These are phyloP conservation scores for Thunnus albacares DNA, from an alignment of 2,797 vertebrate species.

Conservation along the genomic window DNA sequence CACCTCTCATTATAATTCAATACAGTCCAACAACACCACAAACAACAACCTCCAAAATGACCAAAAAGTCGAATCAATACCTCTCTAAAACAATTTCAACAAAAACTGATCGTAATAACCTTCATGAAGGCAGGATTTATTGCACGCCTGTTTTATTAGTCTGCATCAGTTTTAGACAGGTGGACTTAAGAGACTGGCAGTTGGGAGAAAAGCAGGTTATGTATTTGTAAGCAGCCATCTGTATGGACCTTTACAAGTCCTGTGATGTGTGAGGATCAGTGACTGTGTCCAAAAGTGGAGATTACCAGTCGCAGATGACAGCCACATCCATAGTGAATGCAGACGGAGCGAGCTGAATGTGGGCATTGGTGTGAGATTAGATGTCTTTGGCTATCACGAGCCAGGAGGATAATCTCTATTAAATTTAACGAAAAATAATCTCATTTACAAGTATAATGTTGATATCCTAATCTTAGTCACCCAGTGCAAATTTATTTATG, in stretches of 20 bases:
- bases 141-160: no score
- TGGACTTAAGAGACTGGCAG: no score
- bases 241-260: neutral
- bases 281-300: constrained; percentile 8
- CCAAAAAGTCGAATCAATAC: no score
- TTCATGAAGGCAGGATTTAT: no score
- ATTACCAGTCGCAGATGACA: constrained; percentile 28
- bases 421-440: constrained; percentile 38
- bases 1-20: no score
- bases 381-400: neutral
- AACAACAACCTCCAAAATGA: no score
- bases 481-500: neutral
- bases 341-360: neutral
- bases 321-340: neutral
- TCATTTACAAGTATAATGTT: constrained; percentile 9
- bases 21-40: no score
- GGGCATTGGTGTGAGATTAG: constrained; percentile 15
- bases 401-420: constrained; percentile 29
- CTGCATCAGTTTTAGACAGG: no score
- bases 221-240: constrained; percentile 5
- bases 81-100: no score
- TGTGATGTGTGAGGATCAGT: constrained; percentile 7
- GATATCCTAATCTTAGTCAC: constrained; percentile 9
- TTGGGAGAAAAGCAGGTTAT: no score
- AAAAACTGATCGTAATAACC: no score